Evolutionary conservation across 2,888 invertebrate genomes (phyloP).

Genomic region (Trissonchulus sp.): DNA sequence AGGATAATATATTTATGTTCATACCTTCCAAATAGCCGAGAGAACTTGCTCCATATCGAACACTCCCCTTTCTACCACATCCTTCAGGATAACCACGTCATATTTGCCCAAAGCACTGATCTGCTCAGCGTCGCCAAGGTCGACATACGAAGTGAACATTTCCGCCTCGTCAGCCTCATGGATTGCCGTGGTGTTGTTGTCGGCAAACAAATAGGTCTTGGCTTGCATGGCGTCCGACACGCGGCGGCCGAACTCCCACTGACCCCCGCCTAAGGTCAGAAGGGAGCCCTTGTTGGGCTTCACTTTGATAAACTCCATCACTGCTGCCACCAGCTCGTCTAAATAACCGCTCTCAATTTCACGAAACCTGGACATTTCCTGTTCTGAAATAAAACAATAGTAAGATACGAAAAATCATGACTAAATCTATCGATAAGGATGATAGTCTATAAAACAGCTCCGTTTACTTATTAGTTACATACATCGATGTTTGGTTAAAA

Average conservation of each 20-base stretch:
- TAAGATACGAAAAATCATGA: no score
- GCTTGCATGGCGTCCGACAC: not conserved
- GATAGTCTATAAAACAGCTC: no score
- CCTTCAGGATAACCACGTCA: slow-evolving; percentile 3
- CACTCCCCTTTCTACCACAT: not conserved
- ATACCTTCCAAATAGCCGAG: not conserved
- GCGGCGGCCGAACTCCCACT: slow-evolving; percentile 3
- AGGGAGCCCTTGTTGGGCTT: slow-evolving; percentile 18
- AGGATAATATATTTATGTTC: no score
- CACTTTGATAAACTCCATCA: not conserved
- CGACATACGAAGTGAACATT: not conserved
- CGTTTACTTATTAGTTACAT: no score
- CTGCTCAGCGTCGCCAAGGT: not conserved
- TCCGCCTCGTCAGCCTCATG: not conserved
- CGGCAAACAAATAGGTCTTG: slow-evolving; percentile 23
- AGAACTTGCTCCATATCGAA: not conserved
- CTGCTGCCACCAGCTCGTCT: not conserved
- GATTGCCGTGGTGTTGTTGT: not conserved
- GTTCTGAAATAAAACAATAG: not conserved
- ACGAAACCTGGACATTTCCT: not conserved
- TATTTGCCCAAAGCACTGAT: slow-evolving; percentile 16
- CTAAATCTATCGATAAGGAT: no score
- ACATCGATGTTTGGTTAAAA: no score
- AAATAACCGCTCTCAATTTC: not conserved
- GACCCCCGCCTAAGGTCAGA: slow-evolving; percentile 6